Evolutionary conservation across 1,140 invertebrate species (phyloP), one percentile per base, ranked within the genome.

Genomic region (Araneus ventricosus): DNA sequence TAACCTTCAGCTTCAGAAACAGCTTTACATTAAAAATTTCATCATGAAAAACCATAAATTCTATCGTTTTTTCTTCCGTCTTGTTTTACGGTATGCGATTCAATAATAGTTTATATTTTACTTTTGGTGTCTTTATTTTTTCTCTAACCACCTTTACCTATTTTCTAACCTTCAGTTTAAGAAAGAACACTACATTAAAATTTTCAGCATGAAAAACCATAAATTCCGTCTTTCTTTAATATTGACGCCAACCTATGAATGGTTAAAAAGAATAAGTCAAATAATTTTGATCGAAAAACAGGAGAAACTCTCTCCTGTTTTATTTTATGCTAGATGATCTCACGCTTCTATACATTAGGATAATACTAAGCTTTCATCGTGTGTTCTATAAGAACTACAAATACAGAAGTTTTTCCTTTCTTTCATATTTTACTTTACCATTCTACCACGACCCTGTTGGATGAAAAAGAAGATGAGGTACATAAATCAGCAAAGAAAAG

Each of bases 401-500:
- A 75, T 14, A 34, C 70, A 75, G 17, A 67, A 67, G 63, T 75
- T 75, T 75, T 75, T 6, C 6, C 30, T 2, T 75, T 75, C 30
- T 75, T 75, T 20, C 17, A 75, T 75, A 75, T 75, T 75, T 75
- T 37, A 75, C 34, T 75, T 34, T 30, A 34, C 27, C 14, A 20
- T 75, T 75, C 30, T 34, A 75, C 70, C 70, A 34, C 5, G 30
- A 75, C 4, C 10, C 30, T 20, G 4, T 34, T 75, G 30, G 17
- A 34, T 24, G n/a, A 39, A 27, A 45, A 52, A 4, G 39, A 84
- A 45, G 34, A 80, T 80, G 37, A 80, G 45, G 80, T 41, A 84
- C 39, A 84, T 84, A 84, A 84, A 84, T 84, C 80, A 84, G 27
- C 30, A 52, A 84, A 41, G 20, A 52, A 84, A 84, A 52, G 80